Conservation (phyloP, 2,113 vertebrate species). For the Maccullochella peelii region DNA sequence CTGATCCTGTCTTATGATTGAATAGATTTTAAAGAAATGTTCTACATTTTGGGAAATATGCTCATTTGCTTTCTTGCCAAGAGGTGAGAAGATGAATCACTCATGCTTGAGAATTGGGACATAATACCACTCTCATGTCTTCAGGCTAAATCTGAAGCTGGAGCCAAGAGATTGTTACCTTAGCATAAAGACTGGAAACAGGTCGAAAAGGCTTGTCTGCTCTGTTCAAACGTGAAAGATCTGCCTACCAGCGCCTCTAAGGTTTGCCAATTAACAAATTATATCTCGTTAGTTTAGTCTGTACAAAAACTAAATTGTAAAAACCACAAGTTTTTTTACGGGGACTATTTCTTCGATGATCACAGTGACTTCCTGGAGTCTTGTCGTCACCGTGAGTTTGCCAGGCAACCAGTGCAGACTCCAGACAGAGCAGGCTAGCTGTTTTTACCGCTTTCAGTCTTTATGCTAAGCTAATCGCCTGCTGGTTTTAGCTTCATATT, state of each 20-base stretch:
- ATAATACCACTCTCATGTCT: background rate
- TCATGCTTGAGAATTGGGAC: no score
- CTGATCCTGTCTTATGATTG: background rate
- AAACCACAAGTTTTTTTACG: background rate
- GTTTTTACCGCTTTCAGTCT: no score
- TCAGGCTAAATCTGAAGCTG: background rate
- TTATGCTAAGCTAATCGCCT: no score
- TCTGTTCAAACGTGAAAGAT: background rate
- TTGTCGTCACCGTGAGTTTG: no score
- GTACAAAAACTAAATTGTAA: background rate
- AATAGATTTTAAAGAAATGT: background rate
- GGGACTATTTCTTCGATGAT: background rate
- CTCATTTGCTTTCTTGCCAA: background rate
- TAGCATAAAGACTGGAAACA: background rate
- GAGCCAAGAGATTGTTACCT: background rate
- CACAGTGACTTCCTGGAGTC: no score
- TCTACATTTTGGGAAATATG: background rate
- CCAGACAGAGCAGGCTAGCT: no score
- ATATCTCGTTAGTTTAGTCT: background rate
- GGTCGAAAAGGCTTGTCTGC: no score
- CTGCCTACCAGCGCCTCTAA: background rate
- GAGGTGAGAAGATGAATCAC: background rate
- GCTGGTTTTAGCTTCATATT: no score
- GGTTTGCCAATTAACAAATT: background rate
- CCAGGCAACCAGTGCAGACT: no score